A percentile compares a stretch with the other conserved stretches of the same genome.
phyloP scores from a whole-genome alignment of 2,888 invertebrate genomes.

The Formica aserva region DNA sequence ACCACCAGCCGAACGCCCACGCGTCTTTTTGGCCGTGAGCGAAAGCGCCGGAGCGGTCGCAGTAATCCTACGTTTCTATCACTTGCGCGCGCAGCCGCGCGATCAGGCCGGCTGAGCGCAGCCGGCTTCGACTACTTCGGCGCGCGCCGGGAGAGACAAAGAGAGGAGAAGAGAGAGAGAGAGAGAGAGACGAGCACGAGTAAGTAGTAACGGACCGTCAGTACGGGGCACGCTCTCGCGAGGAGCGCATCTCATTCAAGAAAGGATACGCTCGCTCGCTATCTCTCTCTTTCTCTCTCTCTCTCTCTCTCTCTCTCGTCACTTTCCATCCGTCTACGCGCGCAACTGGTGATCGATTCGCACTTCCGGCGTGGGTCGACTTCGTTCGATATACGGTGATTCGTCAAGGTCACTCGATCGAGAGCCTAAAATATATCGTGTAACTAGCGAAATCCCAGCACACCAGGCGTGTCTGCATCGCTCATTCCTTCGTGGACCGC shows the following conservation, averaged over 20 bases:
- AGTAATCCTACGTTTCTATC: slow-evolving; percentile 53
- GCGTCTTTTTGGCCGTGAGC: slow-evolving; percentile 68
- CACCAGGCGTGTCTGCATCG: background rate
- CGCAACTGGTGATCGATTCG: slow-evolving; percentile 80
- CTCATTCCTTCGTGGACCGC: background rate
- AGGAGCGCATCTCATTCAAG: slow-evolving; percentile 71
- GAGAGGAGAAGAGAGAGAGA: background rate
- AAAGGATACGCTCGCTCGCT: slow-evolving; percentile 27
- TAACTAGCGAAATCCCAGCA: slow-evolving; percentile 13
- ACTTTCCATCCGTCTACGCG: slow-evolving; percentile 62
- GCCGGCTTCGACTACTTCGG: slow-evolving; percentile 56
- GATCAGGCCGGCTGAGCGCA: slow-evolving; percentile 59
- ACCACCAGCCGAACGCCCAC: slow-evolving; percentile 67
- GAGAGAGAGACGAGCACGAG: slow-evolving; percentile 39
- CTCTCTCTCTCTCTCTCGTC: slow-evolving; percentile 8
- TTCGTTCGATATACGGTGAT: slow-evolving; percentile 61
- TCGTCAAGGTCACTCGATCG: slow-evolving; percentile 70
- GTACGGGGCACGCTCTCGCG: slow-evolving; percentile 78
- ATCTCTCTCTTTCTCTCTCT: background rate
- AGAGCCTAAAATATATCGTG: slow-evolving; percentile 40
- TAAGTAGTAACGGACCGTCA: slow-evolving; percentile 63
- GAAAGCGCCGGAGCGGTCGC: slow-evolving; percentile 55
- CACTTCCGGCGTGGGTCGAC: slow-evolving; percentile 70
- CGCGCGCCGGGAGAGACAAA: slow-evolving; percentile 55
- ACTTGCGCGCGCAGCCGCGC: slow-evolving; percentile 48